Percentiles rank a stretch among this genome's conserved stretches.
Conservation (phyloP, 2,888 invertebrate species). For the Protodeltote pygarga region DNA sequence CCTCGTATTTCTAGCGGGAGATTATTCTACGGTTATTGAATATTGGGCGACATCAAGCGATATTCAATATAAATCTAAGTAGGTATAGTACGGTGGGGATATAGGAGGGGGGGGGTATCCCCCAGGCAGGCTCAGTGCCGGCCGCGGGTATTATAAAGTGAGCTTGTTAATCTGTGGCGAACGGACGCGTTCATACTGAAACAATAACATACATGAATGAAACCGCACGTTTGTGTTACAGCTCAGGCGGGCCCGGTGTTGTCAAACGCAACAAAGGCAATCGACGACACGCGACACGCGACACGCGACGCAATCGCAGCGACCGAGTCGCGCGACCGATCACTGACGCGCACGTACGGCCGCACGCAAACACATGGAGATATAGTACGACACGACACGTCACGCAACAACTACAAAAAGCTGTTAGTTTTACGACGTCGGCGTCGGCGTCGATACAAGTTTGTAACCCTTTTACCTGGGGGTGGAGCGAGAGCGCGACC, state of each 20-base stretch:
- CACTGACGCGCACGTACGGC: not conserved
- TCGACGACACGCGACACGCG: not conserved
- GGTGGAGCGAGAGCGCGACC: not conserved
- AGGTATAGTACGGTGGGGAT: too few relatives aligned
- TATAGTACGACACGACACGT: not conserved
- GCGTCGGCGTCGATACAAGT: slow-evolving; percentile 15
- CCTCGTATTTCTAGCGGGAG: slow-evolving; percentile 12
- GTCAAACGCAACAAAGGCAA: not conserved
- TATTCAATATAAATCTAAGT: slow-evolving; percentile 12
- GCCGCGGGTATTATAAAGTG: slow-evolving; percentile 17
- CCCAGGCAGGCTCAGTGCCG: not conserved
- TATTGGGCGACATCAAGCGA: slow-evolving; percentile 21
- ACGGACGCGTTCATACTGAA: not conserved
- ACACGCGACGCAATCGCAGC: not conserved
- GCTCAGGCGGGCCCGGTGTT: not conserved
- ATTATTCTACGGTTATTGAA: slow-evolving; percentile 27
- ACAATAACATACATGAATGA: not conserved
- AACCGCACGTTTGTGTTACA: not conserved
- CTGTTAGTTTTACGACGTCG: slow-evolving; percentile 25
- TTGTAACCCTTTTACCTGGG: slow-evolving; percentile 27
- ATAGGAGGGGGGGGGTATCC: not conserved
- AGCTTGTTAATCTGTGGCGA: slow-evolving; percentile 10
- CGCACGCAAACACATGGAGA: not conserved
- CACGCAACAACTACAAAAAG: slow-evolving; percentile 7
- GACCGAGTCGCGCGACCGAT: not conserved